Conservation (phyloP, 2,113 vertebrate genomes). For the Rostratula benghalensis region DNA sequence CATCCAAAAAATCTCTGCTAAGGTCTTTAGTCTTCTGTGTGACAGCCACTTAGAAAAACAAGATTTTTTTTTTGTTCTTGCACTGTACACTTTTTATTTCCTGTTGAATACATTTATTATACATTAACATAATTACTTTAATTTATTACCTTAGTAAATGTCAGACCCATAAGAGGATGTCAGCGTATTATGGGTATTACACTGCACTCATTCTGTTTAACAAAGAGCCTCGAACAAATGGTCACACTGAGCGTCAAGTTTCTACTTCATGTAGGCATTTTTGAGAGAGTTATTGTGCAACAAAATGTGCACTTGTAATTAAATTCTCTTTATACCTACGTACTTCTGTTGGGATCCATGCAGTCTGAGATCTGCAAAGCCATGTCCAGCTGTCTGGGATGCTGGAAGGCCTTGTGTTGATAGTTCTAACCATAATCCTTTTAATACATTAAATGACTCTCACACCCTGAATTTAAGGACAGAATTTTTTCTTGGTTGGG, state of each 20-base stretch:
- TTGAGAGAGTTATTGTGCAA: constrained; percentile 28
- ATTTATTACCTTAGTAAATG: constrained; percentile 50
- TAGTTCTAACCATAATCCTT: background rate
- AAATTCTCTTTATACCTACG: background rate
- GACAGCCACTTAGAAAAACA: background rate
- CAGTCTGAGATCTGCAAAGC: background rate
- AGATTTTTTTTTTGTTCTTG: background rate
- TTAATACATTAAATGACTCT: background rate
- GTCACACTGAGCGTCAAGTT: background rate
- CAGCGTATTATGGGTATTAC: background rate
- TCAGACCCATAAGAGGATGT: constrained; percentile 3
- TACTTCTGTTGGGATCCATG: background rate
- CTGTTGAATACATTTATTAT: constrained; percentile 29
- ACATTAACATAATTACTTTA: constrained; percentile 39
- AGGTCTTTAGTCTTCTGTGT: background rate
- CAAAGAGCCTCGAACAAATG: background rate
- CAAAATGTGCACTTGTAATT: constrained; percentile 5
- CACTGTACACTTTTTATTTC: constrained; percentile 12
- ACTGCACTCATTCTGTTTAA: background rate
- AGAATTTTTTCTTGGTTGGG: background rate
- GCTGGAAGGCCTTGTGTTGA: background rate
- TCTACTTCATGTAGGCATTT: background rate
- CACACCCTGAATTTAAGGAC: background rate
- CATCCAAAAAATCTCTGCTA: background rate
- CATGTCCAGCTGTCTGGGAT: background rate